Evolutionary conservation across 1,140 invertebrate genomes (phyloP).

Genomic region (Drosophila littoralis): DNA sequence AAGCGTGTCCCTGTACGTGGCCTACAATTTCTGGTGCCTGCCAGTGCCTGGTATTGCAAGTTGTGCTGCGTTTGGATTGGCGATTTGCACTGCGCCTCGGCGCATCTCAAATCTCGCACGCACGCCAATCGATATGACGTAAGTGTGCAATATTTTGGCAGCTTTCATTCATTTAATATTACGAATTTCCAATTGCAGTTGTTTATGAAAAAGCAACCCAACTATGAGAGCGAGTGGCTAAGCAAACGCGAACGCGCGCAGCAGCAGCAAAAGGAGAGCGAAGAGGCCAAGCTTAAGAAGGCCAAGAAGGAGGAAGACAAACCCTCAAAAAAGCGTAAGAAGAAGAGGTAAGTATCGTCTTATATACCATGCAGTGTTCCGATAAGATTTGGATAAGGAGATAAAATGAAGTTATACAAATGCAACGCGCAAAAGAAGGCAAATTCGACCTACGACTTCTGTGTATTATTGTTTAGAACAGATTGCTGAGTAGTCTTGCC

Average conservation of each 20-base stretch:
- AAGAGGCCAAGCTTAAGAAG: constrained; percentile 80
- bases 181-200: constrained; percentile 85
- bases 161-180: constrained; percentile 11
- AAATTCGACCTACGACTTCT: no score
- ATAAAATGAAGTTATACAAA: no score
- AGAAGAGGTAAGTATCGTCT: constrained; percentile 62
- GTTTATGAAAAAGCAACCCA: constrained; percentile 91
- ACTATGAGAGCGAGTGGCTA: constrained; percentile 94
- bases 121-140: constrained; percentile 93
- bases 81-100: constrained; percentile 92
- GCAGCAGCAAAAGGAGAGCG: constrained; percentile 84
- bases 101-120: constrained; percentile 91
- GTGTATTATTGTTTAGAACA: no score
- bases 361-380: neutral
- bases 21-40: constrained; percentile 93
- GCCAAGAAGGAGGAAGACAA: constrained; percentile 83
- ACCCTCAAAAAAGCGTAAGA: constrained; percentile 74
- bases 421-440: no score
- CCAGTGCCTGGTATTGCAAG: constrained; percentile 95
- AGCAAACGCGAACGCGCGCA: constrained; percentile 91
- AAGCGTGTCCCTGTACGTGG: constrained; percentile 93
- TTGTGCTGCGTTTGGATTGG: constrained; percentile 94
- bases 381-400: no score
- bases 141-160: constrained; percentile 77
- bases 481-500: no score